A percentile compares a stretch with the other conserved stretches of the same genome.
Conservation (phyloP, 2,888 invertebrate genomes). For the Bellardia pandia region DNA sequence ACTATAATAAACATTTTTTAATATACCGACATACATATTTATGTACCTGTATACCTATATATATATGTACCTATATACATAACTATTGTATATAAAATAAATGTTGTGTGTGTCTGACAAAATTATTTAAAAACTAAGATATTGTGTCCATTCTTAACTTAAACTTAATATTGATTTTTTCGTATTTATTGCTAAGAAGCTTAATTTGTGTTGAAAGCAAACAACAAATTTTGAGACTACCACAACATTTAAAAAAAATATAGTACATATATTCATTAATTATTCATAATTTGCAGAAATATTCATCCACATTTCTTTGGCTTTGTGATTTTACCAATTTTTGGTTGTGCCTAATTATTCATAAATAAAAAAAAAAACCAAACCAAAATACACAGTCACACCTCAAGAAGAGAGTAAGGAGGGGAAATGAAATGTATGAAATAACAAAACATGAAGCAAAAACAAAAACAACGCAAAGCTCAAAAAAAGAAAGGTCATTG, state of each 20-base stretch:
- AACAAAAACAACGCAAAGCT: constrained; percentile 29
- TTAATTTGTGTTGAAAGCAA: not conserved
- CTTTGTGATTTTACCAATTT: constrained; percentile 15
- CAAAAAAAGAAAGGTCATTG: constrained; percentile 73
- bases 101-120: not conserved
- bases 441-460: constrained; percentile 17
- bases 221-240: not conserved
- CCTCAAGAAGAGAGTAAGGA: constrained; percentile 32
- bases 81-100: not conserved
- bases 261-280: constrained; percentile 15
- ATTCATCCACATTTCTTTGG: constrained; percentile 35
- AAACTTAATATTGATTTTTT: not conserved
- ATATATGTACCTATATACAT: not conserved
- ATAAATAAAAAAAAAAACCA: constrained; percentile 28
- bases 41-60: not conserved
- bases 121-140: not conserved
- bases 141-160: not conserved
- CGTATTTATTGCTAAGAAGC: not conserved
- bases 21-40: no score
- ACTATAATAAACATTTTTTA: no score
- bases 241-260: not conserved
- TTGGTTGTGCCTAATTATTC: constrained; percentile 24
- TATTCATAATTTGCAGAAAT: constrained; percentile 55
- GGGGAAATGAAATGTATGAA: constrained; percentile 38
- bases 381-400: constrained; percentile 13